phyloP scores from a whole-genome alignment of 2,113 vertebrate species.

The Calcarius ornatus region DNA sequence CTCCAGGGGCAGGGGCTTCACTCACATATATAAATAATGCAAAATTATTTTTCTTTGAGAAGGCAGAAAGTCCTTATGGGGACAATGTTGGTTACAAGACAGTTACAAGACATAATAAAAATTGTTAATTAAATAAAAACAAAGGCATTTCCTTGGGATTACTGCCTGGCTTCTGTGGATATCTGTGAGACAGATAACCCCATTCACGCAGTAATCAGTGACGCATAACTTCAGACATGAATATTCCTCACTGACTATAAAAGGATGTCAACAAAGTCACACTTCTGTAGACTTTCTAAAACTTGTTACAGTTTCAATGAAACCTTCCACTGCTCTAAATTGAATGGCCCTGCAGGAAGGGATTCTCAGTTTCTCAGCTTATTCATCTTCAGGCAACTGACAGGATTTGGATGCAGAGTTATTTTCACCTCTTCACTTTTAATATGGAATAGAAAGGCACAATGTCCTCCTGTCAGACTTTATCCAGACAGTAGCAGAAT shows the following conservation, averaged over 20 bases:
- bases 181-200: neutral
- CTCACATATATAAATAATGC: neutral
- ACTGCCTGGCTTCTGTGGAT: neutral
- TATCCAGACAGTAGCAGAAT: neutral
- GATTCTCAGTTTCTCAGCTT: neutral
- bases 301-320: neutral
- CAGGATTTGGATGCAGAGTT: neutral
- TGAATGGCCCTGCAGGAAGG: neutral
- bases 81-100: neutral
- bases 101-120: neutral
- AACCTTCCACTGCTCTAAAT: neutral
- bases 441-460: neutral
- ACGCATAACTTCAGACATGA: neutral
- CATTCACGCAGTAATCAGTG: neutral
- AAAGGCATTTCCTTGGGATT: neutral
- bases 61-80: neutral
- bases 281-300: neutral
- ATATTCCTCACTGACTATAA: slow-evolving; percentile 3
- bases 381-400: neutral
- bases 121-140: slow-evolving; percentile 9
- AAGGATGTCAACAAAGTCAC: neutral
- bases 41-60: neutral
- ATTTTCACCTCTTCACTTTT: neutral
- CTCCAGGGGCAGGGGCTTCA: neutral
- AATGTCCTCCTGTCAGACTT: neutral